A percentile compares a stretch with the other conserved stretches of the same genome.
These are phyloP conservation scores for Coreius guichenoti DNA, from an alignment of 2,797 vertebrate species.

Conservation along the genomic window DNA sequence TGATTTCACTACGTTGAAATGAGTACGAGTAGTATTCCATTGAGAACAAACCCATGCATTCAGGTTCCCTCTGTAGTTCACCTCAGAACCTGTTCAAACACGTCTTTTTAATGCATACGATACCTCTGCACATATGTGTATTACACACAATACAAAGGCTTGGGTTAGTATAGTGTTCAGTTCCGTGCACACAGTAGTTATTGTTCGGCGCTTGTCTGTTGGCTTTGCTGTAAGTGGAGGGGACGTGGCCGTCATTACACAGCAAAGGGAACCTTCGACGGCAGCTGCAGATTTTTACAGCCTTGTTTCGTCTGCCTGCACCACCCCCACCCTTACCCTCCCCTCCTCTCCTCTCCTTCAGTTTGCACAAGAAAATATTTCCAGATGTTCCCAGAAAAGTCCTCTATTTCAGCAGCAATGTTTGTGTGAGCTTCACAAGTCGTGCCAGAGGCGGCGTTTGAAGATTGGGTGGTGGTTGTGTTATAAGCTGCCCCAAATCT, in stretches of 20 bases:
- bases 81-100: background rate
- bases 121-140: background rate
- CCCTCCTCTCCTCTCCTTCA: conserved; percentile 32
- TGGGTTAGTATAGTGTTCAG: background rate
- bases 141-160: background rate
- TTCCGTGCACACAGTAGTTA: conserved; percentile 2
- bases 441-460: conserved; percentile 26
- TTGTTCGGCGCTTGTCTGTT: conserved; percentile 21
- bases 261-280: conserved; percentile 41
- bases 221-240: conserved; percentile 6
- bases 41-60: background rate
- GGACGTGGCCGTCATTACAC: conserved; percentile 46
- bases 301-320: conserved; percentile 50
- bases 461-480: background rate
- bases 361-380: conserved; percentile 60
- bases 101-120: background rate
- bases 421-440: conserved; percentile 27
- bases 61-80: background rate
- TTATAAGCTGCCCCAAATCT: background rate
- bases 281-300: conserved; percentile 57
- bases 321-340: conserved; percentile 44
- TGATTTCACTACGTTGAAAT: background rate
- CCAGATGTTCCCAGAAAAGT: conserved; percentile 62
- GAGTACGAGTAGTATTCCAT: background rate
- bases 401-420: conserved; percentile 44